Evolutionary conservation across 2,888 invertebrate genomes (phyloP).

Genomic region (Drosophila paramelanica): DNA sequence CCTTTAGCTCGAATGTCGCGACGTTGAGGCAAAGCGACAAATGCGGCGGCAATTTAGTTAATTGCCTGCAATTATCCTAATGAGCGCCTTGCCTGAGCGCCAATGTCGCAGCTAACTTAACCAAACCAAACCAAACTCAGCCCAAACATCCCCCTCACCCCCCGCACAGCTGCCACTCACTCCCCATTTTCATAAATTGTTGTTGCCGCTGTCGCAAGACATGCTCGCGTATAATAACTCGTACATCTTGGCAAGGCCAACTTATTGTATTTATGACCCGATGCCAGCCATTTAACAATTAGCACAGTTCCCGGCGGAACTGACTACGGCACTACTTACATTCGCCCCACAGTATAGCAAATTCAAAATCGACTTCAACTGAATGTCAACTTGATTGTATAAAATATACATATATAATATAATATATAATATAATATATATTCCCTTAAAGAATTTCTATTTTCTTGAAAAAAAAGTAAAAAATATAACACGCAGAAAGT

Average conservation of each 20-base stretch:
- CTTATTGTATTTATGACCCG: slow-evolving; percentile 81
- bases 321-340: background rate
- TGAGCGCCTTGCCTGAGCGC: slow-evolving; percentile 79
- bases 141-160: background rate
- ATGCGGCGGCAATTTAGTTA: slow-evolving; percentile 84
- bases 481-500: too few species aligned
- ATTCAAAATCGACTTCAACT: background rate
- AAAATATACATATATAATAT: too few species aligned
- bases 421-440: too few species aligned
- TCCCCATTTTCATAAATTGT: slow-evolving; percentile 27
- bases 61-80: slow-evolving; percentile 84
- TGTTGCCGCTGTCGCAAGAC: slow-evolving; percentile 44
- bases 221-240: slow-evolving; percentile 49
- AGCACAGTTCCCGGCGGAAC: slow-evolving; percentile 12
- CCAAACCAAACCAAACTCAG: background rate
- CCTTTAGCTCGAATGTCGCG: slow-evolving; percentile 33
- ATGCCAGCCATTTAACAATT: slow-evolving; percentile 47
- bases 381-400: too few species aligned
- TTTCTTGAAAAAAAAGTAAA: too few species aligned
- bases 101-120: slow-evolving; percentile 45
- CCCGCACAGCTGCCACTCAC: too few species aligned
- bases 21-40: slow-evolving; percentile 73
- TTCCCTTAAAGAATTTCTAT: too few species aligned
- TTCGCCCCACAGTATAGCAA: background rate
- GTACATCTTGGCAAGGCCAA: slow-evolving; percentile 52